Conservation (phyloP, 1,140 invertebrate genomes). For the Capitella teleta region DNA sequence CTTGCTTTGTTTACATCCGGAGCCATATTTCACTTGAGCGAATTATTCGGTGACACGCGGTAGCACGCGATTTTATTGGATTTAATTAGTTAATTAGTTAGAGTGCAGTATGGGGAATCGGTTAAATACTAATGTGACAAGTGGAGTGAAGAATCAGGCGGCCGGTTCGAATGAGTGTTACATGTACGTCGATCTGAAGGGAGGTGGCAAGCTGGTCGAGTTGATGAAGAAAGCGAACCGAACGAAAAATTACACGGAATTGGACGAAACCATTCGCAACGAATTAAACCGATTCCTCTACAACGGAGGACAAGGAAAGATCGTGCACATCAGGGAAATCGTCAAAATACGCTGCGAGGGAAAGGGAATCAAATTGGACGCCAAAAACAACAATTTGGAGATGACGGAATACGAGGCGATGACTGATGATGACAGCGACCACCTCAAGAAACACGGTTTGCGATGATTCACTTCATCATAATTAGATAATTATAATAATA, state of each 20-base stretch:
- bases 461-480: too few relatives aligned
- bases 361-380: slow-evolving; percentile 45
- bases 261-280: slow-evolving; percentile 49
- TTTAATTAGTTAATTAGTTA: too few relatives aligned
- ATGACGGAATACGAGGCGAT: background rate
- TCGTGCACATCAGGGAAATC: slow-evolving; percentile 58
- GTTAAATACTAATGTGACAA: slow-evolving; percentile 16
- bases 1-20: background rate
- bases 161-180: slow-evolving; percentile 12
- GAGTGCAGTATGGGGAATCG: slow-evolving; percentile 20
- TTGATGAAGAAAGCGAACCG: slow-evolving; percentile 77
- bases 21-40: too few relatives aligned
- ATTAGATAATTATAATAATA: too few relatives aligned
- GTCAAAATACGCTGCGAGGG: slow-evolving; percentile 46
- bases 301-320: slow-evolving; percentile 78
- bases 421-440: background rate
- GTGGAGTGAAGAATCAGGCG: slow-evolving; percentile 32
- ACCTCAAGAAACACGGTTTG: slow-evolving; percentile 3
- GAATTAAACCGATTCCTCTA: slow-evolving; percentile 87
- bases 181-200: slow-evolving; percentile 33
- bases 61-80: too few relatives aligned
- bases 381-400: slow-evolving; percentile 41
- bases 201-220: slow-evolving; percentile 80
- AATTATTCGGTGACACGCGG: too few relatives aligned
- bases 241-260: slow-evolving; percentile 20